Evolutionary conservation across 2,888 invertebrate genomes (phyloP).

Genomic region (Vesta saturnalis): DNA sequence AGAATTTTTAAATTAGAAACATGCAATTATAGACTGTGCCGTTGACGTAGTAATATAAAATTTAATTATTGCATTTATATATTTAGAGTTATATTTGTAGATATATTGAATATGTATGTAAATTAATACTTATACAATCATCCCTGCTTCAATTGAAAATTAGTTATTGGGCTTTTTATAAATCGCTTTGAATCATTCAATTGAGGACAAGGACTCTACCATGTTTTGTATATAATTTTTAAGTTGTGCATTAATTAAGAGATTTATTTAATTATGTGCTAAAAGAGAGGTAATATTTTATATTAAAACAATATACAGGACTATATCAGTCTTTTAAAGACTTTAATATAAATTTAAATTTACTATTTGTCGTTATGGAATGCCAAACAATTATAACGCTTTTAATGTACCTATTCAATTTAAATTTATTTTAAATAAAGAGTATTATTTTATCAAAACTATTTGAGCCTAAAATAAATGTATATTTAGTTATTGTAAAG

Average conservation of each 20-base stretch:
- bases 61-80: conserved; percentile 16
- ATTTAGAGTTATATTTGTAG: conserved; percentile 22
- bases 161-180: not conserved
- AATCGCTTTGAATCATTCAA: not conserved
- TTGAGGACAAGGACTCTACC: not conserved
- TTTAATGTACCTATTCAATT: conserved; percentile 9
- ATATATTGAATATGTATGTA: conserved; percentile 14
- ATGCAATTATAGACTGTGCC: conserved; percentile 24
- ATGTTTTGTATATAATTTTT: conserved; percentile 2
- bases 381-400: conserved; percentile 22
- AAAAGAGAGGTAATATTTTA: conserved; percentile 7
- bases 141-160: not conserved
- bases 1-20: conserved; percentile 13
- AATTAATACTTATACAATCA: conserved; percentile 3
- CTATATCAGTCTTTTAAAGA: conserved; percentile 19
- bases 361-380: conserved; percentile 16
- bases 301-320: conserved; percentile 4
- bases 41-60: conserved; percentile 20
- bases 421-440: conserved; percentile 8
- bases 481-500: conserved; percentile 18
- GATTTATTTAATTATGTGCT: not conserved
- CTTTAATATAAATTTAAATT: conserved; percentile 6
- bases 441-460: conserved; percentile 9
- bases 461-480: conserved; percentile 1
- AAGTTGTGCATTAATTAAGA: not conserved